These are phyloP conservation scores for Lydus trimaculatus DNA, from an alignment of 2,888 invertebrate species.

Conservation along the genomic window DNA sequence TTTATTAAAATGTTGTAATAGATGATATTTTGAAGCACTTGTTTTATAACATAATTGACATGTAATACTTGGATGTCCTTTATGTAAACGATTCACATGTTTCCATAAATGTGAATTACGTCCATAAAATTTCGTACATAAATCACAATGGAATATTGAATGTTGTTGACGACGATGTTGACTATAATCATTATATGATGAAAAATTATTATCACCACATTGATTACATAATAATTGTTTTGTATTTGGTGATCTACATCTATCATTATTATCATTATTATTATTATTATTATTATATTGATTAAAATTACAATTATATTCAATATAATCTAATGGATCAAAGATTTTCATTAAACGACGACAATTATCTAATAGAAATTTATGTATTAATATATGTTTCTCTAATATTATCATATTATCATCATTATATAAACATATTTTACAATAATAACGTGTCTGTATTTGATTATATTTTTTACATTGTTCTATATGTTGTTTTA, in stretches of 20 bases:
- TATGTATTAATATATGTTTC: slow-evolving; percentile 65
- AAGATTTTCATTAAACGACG: slow-evolving; percentile 55
- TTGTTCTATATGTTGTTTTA: slow-evolving; percentile 63
- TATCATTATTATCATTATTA: slow-evolving; percentile 13
- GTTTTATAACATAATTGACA: slow-evolving; percentile 67
- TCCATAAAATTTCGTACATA: slow-evolving; percentile 68
- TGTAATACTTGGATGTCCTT: slow-evolving; percentile 67
- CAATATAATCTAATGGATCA: slow-evolving; percentile 63
- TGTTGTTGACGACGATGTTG: slow-evolving; percentile 64
- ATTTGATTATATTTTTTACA: slow-evolving; percentile 60
- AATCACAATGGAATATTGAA: slow-evolving; percentile 67
- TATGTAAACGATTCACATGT: slow-evolving; percentile 67
- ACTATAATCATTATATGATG: slow-evolving; percentile 62
- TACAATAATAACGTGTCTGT: slow-evolving; percentile 59
- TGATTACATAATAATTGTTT: slow-evolving; percentile 50
- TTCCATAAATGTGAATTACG: slow-evolving; percentile 69
- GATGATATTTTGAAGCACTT: slow-evolving; percentile 66
- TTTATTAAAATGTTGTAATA: slow-evolving; percentile 65
- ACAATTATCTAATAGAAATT: slow-evolving; percentile 60
- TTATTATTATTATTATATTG: slow-evolving; percentile 11
- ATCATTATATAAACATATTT: slow-evolving; percentile 65
- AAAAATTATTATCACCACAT: slow-evolving; percentile 53
- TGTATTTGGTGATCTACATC: slow-evolving; percentile 33
- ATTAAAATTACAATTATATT: slow-evolving; percentile 53
- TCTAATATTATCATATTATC: slow-evolving; percentile 63